A percentile compares a stretch with the other conserved stretches of the same genome.
These are phyloP conservation scores for Amphipyra tragopoginis DNA, from an alignment of 2,888 invertebrate species.

Conservation along the genomic window DNA sequence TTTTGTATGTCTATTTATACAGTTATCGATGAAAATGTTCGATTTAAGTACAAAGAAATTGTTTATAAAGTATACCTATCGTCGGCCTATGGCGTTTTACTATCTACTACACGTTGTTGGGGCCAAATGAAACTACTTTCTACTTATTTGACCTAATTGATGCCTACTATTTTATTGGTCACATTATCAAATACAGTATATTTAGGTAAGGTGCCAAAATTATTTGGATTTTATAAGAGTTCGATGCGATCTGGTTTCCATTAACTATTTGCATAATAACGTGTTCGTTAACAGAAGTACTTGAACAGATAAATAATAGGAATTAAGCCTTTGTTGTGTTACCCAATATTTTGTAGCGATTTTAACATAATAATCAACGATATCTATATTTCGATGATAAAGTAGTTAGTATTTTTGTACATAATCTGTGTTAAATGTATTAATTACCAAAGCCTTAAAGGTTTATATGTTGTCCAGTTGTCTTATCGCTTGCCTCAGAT, in stretches of 20 bases:
- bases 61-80: slow-evolving; percentile 37
- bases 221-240: slow-evolving; percentile 30
- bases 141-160: slow-evolving; percentile 47
- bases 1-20: slow-evolving; percentile 64
- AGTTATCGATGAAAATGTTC: slow-evolving; percentile 40
- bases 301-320: slow-evolving; percentile 20
- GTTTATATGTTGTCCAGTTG: slow-evolving; percentile 52
- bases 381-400: too few relatives aligned
- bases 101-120: slow-evolving; percentile 55
- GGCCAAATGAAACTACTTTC: slow-evolving; percentile 61
- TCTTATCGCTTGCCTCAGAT: slow-evolving; percentile 56
- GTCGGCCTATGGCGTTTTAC: slow-evolving; percentile 58
- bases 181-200: slow-evolving; percentile 25
- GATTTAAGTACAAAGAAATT: slow-evolving; percentile 59
- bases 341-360: slow-evolving; percentile 43
- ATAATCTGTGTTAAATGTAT: slow-evolving; percentile 38
- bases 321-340: slow-evolving; percentile 39
- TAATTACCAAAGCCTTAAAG: slow-evolving; percentile 48
- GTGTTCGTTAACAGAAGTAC: slow-evolving; percentile 23
- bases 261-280: slow-evolving; percentile 22
- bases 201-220: slow-evolving; percentile 59
- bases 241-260: slow-evolving; percentile 25
- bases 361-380: slow-evolving; percentile 45
- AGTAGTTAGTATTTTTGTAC: slow-evolving; percentile 49
- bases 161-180: slow-evolving; percentile 49